Conservation (phyloP, 2,888 invertebrate genomes). For the Patella depressa region DNA sequence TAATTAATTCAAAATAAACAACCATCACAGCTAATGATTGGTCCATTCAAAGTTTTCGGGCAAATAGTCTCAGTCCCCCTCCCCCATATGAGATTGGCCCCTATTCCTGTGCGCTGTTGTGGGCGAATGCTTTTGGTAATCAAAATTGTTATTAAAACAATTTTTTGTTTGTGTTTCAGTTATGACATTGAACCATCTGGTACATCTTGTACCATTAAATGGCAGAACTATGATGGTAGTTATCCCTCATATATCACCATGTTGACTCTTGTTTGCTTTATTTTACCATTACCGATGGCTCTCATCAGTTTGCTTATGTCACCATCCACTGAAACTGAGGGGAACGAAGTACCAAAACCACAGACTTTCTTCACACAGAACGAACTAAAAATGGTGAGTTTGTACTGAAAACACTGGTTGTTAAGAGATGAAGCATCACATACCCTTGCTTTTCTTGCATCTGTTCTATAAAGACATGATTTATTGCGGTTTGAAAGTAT, state of each 20-base stretch:
- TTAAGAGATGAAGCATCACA: too few relatives aligned
- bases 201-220: slow-evolving; percentile 49
- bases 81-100: too few relatives aligned
- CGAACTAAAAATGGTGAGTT: slow-evolving; percentile 31
- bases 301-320: slow-evolving; percentile 22
- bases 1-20: too few relatives aligned
- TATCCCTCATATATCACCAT: slow-evolving; percentile 51
- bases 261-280: slow-evolving; percentile 53
- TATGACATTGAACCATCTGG: slow-evolving; percentile 54
- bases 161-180: slow-evolving; percentile 23
- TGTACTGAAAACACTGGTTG: not conserved
- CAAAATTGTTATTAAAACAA: too few relatives aligned
- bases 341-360: slow-evolving; percentile 8
- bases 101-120: too few relatives aligned
- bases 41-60: too few relatives aligned
- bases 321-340: not conserved
- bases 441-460: slow-evolving; percentile 1
- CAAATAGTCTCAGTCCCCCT: too few relatives aligned
- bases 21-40: too few relatives aligned
- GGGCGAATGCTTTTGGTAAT: too few relatives aligned
- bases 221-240: slow-evolving; percentile 43
- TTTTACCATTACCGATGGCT: slow-evolving; percentile 45
- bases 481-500: too few relatives aligned
- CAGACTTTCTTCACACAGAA: slow-evolving; percentile 24
- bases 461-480: slow-evolving; percentile 3